phyloP scores from a whole-genome alignment of 2,888 invertebrate genomes.

The Mesorhabditis sp. region DNA sequence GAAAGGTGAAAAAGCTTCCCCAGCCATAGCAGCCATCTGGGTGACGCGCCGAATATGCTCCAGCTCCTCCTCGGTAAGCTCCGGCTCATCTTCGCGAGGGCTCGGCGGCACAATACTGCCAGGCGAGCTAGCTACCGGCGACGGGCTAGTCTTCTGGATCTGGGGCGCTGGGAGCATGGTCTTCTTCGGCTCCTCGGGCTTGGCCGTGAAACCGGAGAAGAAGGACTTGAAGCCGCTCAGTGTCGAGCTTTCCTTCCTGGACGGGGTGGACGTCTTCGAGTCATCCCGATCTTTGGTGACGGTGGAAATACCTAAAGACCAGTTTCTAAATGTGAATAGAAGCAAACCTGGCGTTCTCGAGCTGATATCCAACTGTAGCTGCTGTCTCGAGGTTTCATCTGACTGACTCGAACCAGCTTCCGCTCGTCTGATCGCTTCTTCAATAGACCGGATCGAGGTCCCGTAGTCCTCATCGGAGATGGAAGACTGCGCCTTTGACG shows the following conservation, averaged over 20 bases:
- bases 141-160: not conserved
- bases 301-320: not conserved
- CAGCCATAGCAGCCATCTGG: slow-evolving; percentile 17
- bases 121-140: not conserved
- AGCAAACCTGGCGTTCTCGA: not conserved
- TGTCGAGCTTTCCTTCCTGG: slow-evolving; percentile 1
- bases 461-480: slow-evolving; percentile 2
- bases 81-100: slow-evolving; percentile 8
- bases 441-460: not conserved
- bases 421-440: not conserved
- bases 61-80: slow-evolving; percentile 32
- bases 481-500: not conserved
- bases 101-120: not conserved
- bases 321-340: no score
- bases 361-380: slow-evolving; percentile 6
- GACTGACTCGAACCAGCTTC: not conserved
- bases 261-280: not conserved
- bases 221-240: not conserved
- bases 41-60: slow-evolving; percentile 27
- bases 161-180: slow-evolving; percentile 10
- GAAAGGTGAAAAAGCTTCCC: slow-evolving; percentile 4
- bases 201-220: slow-evolving; percentile 15
- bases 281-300: not conserved
- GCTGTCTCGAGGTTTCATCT: not conserved
- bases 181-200: slow-evolving; percentile 17